Conservation (phyloP, 2,113 vertebrate genomes). For the Phoxinus phoxinus region DNA sequence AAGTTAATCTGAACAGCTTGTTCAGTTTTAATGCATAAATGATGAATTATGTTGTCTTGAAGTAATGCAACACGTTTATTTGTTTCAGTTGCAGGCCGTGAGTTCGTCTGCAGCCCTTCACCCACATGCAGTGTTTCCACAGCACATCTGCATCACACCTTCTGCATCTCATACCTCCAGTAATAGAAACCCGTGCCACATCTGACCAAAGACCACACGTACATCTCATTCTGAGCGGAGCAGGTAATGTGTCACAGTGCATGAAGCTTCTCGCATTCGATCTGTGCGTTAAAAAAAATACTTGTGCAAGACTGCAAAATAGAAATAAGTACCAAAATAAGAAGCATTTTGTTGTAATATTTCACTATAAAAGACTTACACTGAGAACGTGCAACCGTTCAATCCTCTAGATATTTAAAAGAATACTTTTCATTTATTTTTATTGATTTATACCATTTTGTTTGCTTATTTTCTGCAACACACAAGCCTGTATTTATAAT, state of each 20-base stretch:
- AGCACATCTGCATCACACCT: not conserved
- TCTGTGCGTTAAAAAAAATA: not conserved
- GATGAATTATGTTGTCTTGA: not conserved
- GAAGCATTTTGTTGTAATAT: no score
- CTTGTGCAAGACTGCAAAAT: no score
- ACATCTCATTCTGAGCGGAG: not conserved
- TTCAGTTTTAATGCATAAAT: not conserved
- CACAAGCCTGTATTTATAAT: not conserved
- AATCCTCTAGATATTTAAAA: not conserved
- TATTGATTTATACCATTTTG: not conserved
- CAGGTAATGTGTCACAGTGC: not conserved
- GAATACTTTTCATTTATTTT: not conserved
- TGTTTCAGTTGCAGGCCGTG: not conserved
- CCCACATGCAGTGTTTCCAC: not conserved
- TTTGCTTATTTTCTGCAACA: not conserved
- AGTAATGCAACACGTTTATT: not conserved
- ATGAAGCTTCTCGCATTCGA: not conserved
- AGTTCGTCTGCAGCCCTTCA: not conserved
- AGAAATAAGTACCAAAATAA: no score
- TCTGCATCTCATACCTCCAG: not conserved
- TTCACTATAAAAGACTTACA: no score
- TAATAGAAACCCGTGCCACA: not conserved
- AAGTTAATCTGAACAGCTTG: not conserved
- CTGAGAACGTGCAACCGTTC: no score
- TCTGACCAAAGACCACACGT: not conserved